Evolutionary conservation across 1,140 invertebrate genomes (phyloP).

Genomic region (Drosophila saltans): DNA sequence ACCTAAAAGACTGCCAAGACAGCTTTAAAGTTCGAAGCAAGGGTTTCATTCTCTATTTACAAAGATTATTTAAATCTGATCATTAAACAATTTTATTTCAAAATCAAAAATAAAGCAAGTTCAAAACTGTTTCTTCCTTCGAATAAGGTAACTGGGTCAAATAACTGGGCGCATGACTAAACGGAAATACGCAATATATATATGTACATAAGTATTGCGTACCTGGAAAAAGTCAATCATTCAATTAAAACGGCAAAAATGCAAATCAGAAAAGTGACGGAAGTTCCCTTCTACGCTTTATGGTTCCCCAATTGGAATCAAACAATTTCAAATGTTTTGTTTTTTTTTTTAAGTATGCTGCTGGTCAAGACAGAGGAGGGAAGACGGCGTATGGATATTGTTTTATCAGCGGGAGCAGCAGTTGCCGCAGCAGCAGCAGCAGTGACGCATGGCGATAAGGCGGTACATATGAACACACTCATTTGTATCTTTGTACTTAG

Average conservation of each 20-base stretch:
- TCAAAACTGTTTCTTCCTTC: constrained; percentile 6
- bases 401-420: constrained; percentile 15
- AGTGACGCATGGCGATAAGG: constrained; percentile 53
- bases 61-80: too few species aligned
- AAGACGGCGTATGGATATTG: background rate
- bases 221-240: constrained; percentile 19
- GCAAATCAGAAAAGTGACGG: constrained; percentile 15
- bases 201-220: constrained; percentile 20
- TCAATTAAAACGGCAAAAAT: constrained; percentile 10
- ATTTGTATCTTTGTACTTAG: constrained; percentile 3
- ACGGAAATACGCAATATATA: constrained; percentile 25
- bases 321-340: constrained; percentile 1
- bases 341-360: background rate
- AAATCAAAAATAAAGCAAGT: background rate
- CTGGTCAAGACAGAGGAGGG: background rate
- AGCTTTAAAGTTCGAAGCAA: too few species aligned
- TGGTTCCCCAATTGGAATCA: constrained; percentile 5
- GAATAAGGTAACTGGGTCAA: constrained; percentile 67
- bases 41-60: too few species aligned
- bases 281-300: constrained; percentile 6
- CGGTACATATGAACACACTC: constrained; percentile 20
- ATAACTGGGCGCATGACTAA: constrained; percentile 70
- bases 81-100: too few species aligned
- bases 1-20: too few species aligned
- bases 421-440: background rate